A percentile compares a stretch with the other conserved stretches of the same genome.
Evolutionary conservation across 1,140 invertebrate species (phyloP).

Genomic region (Hypsibius dujardini): DNA sequence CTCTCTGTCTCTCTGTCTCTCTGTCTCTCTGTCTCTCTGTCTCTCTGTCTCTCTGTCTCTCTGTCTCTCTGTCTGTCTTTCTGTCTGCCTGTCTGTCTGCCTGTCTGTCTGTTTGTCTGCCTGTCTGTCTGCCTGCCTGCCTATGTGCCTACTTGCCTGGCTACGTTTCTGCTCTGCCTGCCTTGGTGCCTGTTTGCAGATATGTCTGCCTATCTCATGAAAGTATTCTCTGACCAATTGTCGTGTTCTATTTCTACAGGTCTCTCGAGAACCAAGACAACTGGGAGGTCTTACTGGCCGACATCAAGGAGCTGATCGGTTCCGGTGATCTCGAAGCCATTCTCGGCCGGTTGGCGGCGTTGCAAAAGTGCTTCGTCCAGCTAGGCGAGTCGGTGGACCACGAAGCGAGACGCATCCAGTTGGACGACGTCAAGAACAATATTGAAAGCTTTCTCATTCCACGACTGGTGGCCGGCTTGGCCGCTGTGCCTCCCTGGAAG

Average conservation of each 20-base stretch:
- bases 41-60: too few species aligned
- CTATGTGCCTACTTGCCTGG: too few species aligned
- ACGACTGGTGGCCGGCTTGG: neutral
- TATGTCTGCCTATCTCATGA: too few species aligned
- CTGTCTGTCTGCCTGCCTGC: too few species aligned
- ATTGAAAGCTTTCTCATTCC: constrained; percentile 2
- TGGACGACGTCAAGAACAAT: neutral
- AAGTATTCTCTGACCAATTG: too few species aligned
- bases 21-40: too few species aligned
- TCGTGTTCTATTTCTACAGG: neutral
- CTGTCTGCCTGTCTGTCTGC: too few species aligned
- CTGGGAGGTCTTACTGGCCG: constrained; percentile 1
- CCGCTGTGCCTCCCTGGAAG: neutral
- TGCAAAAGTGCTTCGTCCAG: neutral
- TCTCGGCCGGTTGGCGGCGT: neutral
- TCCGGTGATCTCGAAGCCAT: neutral
- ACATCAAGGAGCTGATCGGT: neutral
- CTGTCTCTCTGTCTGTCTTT: too few species aligned
- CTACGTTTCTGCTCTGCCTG: too few species aligned
- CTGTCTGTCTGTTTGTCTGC: too few species aligned
- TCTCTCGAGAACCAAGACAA: constrained; percentile 8
- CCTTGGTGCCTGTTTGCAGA: too few species aligned
- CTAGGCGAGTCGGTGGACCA: neutral
- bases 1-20: too few species aligned
- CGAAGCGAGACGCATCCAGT: neutral